A percentile compares a stretch with the other conserved stretches of the same genome.
Conservation (phyloP, 2,113 vertebrate species). For the Prochilodus magdalenae region DNA sequence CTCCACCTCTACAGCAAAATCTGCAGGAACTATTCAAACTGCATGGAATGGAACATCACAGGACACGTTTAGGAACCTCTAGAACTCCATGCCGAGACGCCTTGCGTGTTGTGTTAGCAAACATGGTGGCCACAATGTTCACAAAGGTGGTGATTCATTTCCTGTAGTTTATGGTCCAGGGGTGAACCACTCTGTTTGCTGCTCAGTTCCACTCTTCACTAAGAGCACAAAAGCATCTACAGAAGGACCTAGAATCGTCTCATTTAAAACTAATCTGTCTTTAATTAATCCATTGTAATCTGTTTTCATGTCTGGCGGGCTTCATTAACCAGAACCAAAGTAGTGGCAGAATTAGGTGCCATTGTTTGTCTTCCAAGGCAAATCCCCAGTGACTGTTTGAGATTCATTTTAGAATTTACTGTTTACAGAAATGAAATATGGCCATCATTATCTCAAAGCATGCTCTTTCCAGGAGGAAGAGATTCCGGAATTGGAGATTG, state of each 20-base stretch:
- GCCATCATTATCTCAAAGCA: not conserved
- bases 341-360: not conserved
- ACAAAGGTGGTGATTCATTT: not conserved
- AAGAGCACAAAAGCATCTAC: not conserved
- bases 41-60: too few species aligned
- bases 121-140: not conserved
- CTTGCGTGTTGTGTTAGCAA: too few species aligned
- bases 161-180: too few species aligned
- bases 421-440: slow-evolving; percentile 7
- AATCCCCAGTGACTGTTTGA: not conserved
- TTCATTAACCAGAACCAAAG: not conserved
- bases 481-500: slow-evolving; percentile 89
- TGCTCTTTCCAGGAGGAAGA: slow-evolving; percentile 74
- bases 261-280: not conserved
- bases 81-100: too few species aligned
- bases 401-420: not conserved
- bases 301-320: not conserved
- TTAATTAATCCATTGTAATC: not conserved
- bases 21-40: too few species aligned
- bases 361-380: not conserved
- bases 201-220: not conserved
- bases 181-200: too few species aligned
- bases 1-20: too few species aligned
- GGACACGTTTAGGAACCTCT: too few species aligned
- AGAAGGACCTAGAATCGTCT: not conserved